Percentiles rank a stretch among this genome's conserved stretches.
Conservation (phyloP, 2,113 vertebrate species). For the Nothobranchius kuhntae region DNA sequence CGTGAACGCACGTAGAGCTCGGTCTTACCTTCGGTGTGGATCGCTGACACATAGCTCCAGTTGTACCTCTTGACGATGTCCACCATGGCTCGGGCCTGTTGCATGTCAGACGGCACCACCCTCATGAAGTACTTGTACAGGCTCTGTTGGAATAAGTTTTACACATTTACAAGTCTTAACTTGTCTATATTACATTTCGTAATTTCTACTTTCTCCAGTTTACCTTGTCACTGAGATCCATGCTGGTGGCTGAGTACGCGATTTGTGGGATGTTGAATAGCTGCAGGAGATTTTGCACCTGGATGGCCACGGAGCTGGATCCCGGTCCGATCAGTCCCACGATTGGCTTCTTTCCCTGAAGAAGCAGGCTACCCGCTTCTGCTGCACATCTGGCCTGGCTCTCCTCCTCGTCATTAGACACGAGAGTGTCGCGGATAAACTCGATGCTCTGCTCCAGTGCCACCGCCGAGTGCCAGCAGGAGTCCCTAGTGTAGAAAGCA, state of each 20-base stretch:
- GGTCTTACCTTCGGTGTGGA: constrained; percentile 94
- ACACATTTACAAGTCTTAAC: constrained; percentile 14
- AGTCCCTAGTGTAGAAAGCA: constrained; percentile 80
- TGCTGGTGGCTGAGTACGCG: constrained; percentile 98
- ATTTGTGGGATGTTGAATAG: constrained; percentile 99
- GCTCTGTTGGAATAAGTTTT: constrained; percentile 69
- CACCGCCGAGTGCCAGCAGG: constrained; percentile 98
- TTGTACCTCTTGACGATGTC: constrained; percentile 98
- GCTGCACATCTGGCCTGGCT: constrained; percentile 86
- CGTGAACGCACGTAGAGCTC: neutral
- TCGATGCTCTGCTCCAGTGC: constrained; percentile 98
- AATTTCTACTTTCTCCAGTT: neutral
- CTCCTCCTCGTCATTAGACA: constrained; percentile 92
- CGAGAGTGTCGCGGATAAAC: constrained; percentile 96
- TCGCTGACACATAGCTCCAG: constrained; percentile 98
- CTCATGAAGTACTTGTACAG: constrained; percentile 98
- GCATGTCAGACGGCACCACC: constrained; percentile 95
- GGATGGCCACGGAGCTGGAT: constrained; percentile 98
- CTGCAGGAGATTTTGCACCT: constrained; percentile 97
- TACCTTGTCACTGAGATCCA: constrained; percentile 96
- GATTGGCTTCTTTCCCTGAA: constrained; percentile 93
- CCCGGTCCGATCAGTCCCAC: constrained; percentile 97
- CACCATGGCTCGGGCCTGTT: constrained; percentile 97
- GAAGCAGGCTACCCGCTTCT: constrained; percentile 72
- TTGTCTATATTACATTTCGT: neutral